These are phyloP conservation scores for Sarcophaga bullata DNA, from an alignment of 1,140 invertebrate genomes.

Conservation along the genomic window DNA sequence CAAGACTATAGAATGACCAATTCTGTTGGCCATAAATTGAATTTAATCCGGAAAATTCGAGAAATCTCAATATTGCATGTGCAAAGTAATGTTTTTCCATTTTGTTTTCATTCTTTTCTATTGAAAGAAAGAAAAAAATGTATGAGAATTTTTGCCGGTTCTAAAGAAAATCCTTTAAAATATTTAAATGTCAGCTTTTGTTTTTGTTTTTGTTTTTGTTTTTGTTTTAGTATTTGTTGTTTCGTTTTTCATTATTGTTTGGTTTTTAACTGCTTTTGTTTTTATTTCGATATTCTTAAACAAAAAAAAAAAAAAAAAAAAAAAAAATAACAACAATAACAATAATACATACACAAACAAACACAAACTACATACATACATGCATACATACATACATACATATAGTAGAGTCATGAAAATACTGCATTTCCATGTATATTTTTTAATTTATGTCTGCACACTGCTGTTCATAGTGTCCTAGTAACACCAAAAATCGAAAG, in stretches of 20 bases:
- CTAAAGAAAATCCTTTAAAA: background rate
- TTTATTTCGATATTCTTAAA: constrained; percentile 13
- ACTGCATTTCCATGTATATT: constrained; percentile 38
- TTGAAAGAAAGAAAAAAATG: no score
- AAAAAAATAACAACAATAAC: no score
- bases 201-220: no score
- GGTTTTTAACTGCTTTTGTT: background rate
- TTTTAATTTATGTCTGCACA: constrained; percentile 40
- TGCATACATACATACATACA: background rate
- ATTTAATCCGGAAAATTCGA: background rate
- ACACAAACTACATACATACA: background rate
- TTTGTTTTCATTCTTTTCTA: background rate
- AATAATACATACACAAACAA: no score
- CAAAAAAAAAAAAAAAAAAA: background rate
- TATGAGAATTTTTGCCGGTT: no score
- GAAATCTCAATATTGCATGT: background rate
- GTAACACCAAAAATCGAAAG: constrained; percentile 25
- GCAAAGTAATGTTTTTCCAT: background rate
- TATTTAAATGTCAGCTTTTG: background rate
- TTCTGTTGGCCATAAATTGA: background rate
- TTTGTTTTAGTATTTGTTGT: no score
- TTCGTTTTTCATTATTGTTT: no score
- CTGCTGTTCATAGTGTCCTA: constrained; percentile 40
- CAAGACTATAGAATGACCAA: background rate
- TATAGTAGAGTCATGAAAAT: background rate